Base-by-base conservation (phyloP, 2,113 vertebrate genomes). In the Furnarius figulus region DNA sequence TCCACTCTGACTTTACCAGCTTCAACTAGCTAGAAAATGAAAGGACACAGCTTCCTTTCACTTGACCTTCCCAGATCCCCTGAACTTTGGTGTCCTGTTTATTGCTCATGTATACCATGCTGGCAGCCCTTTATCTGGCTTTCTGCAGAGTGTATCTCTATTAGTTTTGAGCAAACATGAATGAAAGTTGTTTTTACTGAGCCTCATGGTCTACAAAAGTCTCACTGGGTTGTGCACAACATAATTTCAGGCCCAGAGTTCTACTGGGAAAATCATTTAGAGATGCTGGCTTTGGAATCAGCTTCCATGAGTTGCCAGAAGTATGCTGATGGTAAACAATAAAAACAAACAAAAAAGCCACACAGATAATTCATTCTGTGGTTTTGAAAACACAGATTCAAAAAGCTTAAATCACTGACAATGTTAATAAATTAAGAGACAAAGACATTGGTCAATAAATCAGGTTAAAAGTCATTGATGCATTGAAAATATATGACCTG, bases 41-140 rank as follows among this genome's bases (percentile, higher is more conserved):
- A 95, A 94, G 40, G 40, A 49, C 30, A 30, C 25, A 39, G 7
- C 4, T 85, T 88, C 72, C 71, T 16, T 58, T 79, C 30, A 8
- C 21, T 62, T 46, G 42, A 42, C 67, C 58, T 89, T 89, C 39
- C 25, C 25, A 70, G 8, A 27, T 73, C 5, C 16, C 9, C 14
- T 59, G 67, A 90, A 46, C 78, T 89, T 88, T 85, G 11, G 35
- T 44, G 16, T 76, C 74, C 42, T 42, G 3, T 77, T 93, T 55
- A 39, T 50, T 85, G 30, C 27, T 75, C 33, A 24, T 44, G 24
- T n/a, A 55, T 4, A 63, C 37, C 40, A 93, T 14, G 25, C 81
- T 93, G 87, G 87, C 95, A 95, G 33, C 21, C 7, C 63, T 71
- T 68, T 95, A 81, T 91, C 80, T 91, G 28, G 8, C 21, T 95